These are phyloP conservation scores for Gymnocephalus cernua DNA, from an alignment of 2,113 vertebrate genomes.

Conservation along the genomic window DNA sequence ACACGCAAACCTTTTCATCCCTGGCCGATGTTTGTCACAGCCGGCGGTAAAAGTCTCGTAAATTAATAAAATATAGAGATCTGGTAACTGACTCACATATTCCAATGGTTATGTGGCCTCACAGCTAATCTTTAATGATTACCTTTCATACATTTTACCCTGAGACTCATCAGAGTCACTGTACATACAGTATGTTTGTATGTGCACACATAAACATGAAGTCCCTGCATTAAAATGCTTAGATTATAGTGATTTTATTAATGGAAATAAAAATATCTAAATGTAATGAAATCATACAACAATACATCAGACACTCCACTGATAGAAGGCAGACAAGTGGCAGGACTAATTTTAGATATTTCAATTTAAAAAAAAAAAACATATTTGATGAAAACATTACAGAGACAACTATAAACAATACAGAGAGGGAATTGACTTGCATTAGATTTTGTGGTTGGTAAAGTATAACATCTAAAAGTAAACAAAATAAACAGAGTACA, in stretches of 20 bases:
- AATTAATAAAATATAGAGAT: slow-evolving; percentile 4
- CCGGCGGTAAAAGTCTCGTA: background rate
- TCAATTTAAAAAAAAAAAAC: background rate
- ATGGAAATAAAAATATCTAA: background rate
- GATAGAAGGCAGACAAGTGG: background rate
- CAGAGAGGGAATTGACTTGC: background rate
- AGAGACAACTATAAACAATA: background rate
- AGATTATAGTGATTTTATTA: background rate
- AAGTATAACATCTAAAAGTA: background rate
- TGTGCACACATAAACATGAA: background rate
- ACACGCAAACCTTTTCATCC: background rate
- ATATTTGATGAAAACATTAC: background rate
- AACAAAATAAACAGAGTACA: background rate
- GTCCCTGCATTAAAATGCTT: background rate
- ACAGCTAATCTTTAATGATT: background rate
- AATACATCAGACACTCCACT: background rate
- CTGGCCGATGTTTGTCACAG: background rate
- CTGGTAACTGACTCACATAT: background rate
- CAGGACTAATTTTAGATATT: background rate
- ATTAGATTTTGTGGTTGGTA: background rate
- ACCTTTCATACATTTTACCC: background rate
- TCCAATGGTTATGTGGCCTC: background rate
- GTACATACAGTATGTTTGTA: background rate
- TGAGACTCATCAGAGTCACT: background rate
- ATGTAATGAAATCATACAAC: background rate